These are phyloP conservation scores for Stenchaetothrips biformis DNA, from an alignment of 2,888 invertebrate species.

Conservation along the genomic window DNA sequence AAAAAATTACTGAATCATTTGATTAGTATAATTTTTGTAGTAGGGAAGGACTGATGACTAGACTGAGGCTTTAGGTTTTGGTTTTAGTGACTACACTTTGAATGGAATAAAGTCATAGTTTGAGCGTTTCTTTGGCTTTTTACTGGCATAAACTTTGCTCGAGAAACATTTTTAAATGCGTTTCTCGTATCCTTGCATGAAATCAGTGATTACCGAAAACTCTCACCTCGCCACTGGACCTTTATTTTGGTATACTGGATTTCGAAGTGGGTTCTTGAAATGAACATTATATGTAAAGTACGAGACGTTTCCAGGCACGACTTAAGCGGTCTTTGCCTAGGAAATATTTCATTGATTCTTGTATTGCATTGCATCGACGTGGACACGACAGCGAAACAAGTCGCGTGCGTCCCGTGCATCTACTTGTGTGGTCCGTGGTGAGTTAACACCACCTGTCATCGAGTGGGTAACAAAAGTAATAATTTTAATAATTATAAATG, in stretches of 20 bases:
- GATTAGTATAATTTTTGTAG: neutral
- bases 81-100: neutral
- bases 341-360: neutral
- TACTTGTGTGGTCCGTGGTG: neutral
- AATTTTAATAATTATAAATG: too few species aligned
- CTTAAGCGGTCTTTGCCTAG: too few species aligned
- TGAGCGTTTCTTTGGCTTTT: neutral
- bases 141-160: neutral
- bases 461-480: too few species aligned
- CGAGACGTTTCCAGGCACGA: too few species aligned
- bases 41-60: constrained; percentile 15
- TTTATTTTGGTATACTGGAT: too few species aligned
- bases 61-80: neutral
- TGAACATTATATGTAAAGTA: too few species aligned
- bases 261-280: too few species aligned
- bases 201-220: too few species aligned
- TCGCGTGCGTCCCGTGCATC: neutral
- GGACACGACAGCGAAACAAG: neutral
- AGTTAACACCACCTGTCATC: neutral
- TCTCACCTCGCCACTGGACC: too few species aligned
- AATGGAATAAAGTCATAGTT: neutral
- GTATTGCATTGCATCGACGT: neutral
- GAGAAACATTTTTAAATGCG: neutral
- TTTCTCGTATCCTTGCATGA: neutral
- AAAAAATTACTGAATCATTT: neutral